These are phyloP conservation scores for Pseudoips prasinana DNA, from an alignment of 2,888 invertebrate species.

Conservation along the genomic window DNA sequence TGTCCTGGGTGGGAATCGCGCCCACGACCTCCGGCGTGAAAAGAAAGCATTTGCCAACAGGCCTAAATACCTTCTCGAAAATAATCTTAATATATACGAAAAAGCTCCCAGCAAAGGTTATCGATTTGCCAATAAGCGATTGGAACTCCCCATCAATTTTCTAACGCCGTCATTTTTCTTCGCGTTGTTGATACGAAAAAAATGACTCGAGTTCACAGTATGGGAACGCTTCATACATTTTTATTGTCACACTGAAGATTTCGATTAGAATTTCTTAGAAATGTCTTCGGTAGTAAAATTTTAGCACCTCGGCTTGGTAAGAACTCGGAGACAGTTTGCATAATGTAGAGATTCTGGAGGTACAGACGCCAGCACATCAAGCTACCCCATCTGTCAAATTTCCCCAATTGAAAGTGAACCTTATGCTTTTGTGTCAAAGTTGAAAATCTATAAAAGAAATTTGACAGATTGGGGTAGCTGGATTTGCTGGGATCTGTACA, in stretches of 20 bases:
- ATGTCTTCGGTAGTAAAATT: conserved; percentile 14
- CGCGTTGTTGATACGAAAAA: conserved; percentile 25
- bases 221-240: too few relatives aligned
- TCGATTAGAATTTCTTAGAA: background rate
- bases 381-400: too few relatives aligned
- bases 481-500: too few relatives aligned
- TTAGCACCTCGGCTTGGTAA: conserved; percentile 12
- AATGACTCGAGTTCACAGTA: conserved; percentile 1
- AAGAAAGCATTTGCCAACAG: too few relatives aligned
- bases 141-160: conserved; percentile 29
- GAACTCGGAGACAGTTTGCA: conserved; percentile 25
- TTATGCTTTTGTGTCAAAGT: too few relatives aligned
- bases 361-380: too few relatives aligned
- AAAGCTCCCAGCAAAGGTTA: conserved; percentile 21
- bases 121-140: conserved; percentile 31
- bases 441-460: too few relatives aligned
- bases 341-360: conserved; percentile 9
- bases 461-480: too few relatives aligned
- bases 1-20: too few relatives aligned
- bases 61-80: conserved; percentile 4
- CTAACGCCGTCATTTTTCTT: conserved; percentile 32
- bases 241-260: too few relatives aligned
- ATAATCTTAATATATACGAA: conserved; percentile 23
- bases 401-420: too few relatives aligned
- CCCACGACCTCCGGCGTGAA: too few relatives aligned